Evolutionary conservation across 92 coral and sea anemone species (phyloP).

Genomic region (Pocillopora grandis): DNA sequence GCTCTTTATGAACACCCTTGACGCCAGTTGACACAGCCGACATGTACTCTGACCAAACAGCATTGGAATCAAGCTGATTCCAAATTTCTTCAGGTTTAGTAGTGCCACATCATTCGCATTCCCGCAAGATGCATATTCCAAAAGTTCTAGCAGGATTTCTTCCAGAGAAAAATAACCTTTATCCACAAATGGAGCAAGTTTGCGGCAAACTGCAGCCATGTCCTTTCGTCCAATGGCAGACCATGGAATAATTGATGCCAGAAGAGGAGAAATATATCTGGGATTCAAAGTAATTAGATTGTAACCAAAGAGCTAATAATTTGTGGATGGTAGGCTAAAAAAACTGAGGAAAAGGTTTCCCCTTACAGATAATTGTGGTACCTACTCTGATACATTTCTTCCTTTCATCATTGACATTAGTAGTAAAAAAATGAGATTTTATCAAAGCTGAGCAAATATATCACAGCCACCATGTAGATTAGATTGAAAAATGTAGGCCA

Average conservation of each 20-base stretch:
- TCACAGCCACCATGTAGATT: no score
- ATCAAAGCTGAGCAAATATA: no score
- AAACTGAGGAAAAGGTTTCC: neutral
- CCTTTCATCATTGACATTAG: no score
- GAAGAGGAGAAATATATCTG: slow-evolving; percentile 77
- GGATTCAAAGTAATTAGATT: neutral
- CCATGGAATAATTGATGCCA: slow-evolving; percentile 81
- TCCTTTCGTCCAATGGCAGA: slow-evolving; percentile 54
- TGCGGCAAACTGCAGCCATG: slow-evolving; percentile 21
- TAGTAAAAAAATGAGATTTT: no score
- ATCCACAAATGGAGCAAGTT: slow-evolving; percentile 67
- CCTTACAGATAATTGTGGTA: no score
- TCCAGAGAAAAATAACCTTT: slow-evolving; percentile 62
- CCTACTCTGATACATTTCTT: no score
- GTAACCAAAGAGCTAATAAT: neutral
- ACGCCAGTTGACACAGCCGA: slow-evolving; percentile 67
- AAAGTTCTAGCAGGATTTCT: slow-evolving; percentile 65
- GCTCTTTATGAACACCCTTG: slow-evolving; percentile 51
- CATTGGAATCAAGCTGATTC: slow-evolving; percentile 45
- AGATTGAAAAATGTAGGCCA: no score
- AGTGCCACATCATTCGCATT: slow-evolving; percentile 43
- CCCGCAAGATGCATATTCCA: slow-evolving; percentile 65
- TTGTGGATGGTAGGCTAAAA: no score
- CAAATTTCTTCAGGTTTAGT: slow-evolving; percentile 52
- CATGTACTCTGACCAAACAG: slow-evolving; percentile 67